These are phyloP conservation scores for Agrochola macilenta DNA, from an alignment of 2,888 invertebrate species.

Conservation along the genomic window DNA sequence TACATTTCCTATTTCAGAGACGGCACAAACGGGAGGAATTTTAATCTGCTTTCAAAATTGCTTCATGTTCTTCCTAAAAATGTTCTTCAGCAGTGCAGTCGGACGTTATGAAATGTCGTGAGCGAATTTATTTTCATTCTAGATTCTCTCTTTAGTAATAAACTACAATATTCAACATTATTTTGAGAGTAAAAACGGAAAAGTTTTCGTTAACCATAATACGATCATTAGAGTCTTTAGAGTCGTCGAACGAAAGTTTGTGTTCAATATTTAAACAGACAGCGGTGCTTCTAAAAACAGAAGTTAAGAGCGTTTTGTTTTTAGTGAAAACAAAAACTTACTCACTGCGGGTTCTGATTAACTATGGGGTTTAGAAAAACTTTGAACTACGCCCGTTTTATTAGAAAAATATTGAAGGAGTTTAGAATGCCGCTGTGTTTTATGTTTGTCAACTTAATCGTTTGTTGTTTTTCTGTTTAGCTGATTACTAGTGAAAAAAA, in stretches of 20 bases:
- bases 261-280: slow-evolving; percentile 80
- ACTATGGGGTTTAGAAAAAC: slow-evolving; percentile 63
- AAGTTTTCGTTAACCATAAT: slow-evolving; percentile 63
- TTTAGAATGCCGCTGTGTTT: slow-evolving; percentile 43
- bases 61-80: slow-evolving; percentile 55
- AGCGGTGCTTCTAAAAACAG: slow-evolving; percentile 83
- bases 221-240: slow-evolving; percentile 78
- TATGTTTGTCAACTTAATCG: slow-evolving; percentile 52
- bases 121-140: slow-evolving; percentile 25
- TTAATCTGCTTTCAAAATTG: slow-evolving; percentile 65
- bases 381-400: slow-evolving; percentile 58
- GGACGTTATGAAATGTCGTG: slow-evolving; percentile 35
- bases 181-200: slow-evolving; percentile 29
- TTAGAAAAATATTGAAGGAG: slow-evolving; percentile 61
- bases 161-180: slow-evolving; percentile 31
- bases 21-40: slow-evolving; percentile 49
- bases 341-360: slow-evolving; percentile 65
- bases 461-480: slow-evolving; percentile 31
- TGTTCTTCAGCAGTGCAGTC: slow-evolving; percentile 36
- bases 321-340: slow-evolving; percentile 83
- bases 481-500: slow-evolving; percentile 33
- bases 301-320: slow-evolving; percentile 87
- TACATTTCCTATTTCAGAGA: slow-evolving; percentile 50
- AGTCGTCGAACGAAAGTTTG: slow-evolving; percentile 76
- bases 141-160: slow-evolving; percentile 23